A percentile compares a stretch with the other conserved stretches of the same genome.
These are phyloP conservation scores for Melanotaenia duboulayi DNA, from an alignment of 2,113 vertebrate species.

Conservation along the genomic window DNA sequence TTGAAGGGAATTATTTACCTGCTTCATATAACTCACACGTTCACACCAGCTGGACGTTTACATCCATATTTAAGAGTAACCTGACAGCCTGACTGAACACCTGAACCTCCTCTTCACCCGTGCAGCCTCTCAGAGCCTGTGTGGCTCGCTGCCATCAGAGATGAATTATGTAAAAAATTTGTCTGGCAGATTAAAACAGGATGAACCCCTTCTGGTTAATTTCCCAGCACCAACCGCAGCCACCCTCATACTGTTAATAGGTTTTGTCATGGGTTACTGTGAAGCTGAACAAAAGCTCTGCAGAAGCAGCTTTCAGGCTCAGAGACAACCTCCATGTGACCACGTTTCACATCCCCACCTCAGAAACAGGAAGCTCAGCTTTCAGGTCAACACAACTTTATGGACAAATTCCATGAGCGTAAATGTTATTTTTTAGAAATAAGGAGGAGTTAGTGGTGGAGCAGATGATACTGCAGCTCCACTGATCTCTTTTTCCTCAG, in stretches of 20 bases:
- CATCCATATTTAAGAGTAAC: background rate
- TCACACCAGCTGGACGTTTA: too few relatives aligned
- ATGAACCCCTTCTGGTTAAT: conserved; percentile 1
- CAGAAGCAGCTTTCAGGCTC: background rate
- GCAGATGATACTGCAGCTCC: too few relatives aligned
- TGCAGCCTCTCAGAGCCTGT: background rate
- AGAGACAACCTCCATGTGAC: too few relatives aligned
- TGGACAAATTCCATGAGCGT: too few relatives aligned
- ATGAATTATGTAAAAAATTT: conserved; percentile 11
- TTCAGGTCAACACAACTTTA: too few relatives aligned
- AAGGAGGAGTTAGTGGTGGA: too few relatives aligned
- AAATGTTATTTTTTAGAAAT: too few relatives aligned
- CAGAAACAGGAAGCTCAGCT: too few relatives aligned
- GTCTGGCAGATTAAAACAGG: conserved; percentile 3
- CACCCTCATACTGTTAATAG: background rate
- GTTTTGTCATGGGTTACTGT: conserved; percentile 8
- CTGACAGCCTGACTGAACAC: background rate
- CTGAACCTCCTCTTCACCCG: background rate
- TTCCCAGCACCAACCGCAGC: background rate
- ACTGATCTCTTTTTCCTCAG: too few relatives aligned
- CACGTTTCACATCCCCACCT: too few relatives aligned
- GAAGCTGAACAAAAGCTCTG: background rate
- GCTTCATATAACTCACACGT: too few relatives aligned
- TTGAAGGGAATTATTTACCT: too few relatives aligned
- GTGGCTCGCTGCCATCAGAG: background rate